These are phyloP conservation scores for Andrena minutula DNA, from an alignment of 2,888 invertebrate genomes.

Conservation along the genomic window DNA sequence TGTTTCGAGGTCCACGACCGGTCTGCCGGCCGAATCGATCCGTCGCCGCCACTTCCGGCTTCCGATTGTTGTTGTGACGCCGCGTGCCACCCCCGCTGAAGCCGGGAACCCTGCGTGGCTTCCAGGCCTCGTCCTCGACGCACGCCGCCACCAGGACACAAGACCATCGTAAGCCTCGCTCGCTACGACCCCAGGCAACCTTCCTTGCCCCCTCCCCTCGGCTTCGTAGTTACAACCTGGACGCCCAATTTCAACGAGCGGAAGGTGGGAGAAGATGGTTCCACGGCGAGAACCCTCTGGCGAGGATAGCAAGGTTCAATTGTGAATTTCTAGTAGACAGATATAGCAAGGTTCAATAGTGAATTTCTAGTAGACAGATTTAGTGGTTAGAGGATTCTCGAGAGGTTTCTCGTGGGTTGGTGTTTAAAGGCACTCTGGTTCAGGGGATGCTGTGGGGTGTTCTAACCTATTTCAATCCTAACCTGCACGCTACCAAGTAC, in stretches of 20 bases:
- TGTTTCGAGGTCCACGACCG: conserved; percentile 79
- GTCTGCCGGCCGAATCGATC: conserved; percentile 68
- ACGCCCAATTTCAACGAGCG: neutral
- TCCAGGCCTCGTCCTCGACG: conserved; percentile 35
- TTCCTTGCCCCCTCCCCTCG: neutral
- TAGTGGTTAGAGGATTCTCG: neutral
- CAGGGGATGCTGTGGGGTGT: conserved; percentile 1
- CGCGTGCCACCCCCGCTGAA: conserved; percentile 48
- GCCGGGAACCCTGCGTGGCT: conserved; percentile 39
- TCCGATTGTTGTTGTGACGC: conserved; percentile 79
- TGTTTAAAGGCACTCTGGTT: too few relatives aligned
- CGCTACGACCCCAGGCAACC: conserved; percentile 40
- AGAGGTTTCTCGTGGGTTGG: neutral
- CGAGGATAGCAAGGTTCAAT: neutral
- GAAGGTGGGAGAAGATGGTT: neutral
- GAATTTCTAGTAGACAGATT: neutral
- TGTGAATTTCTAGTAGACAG: neutral
- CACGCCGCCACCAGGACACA: conserved; percentile 13
- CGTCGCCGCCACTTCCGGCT: conserved; percentile 72
- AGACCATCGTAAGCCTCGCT: conserved; percentile 42
- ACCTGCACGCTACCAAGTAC: neutral
- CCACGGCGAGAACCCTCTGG: neutral
- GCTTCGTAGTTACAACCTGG: neutral
- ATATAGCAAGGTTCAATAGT: neutral
- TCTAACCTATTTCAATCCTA: conserved; percentile 31